Conservation (phyloP, 2,113 vertebrate genomes). For the Cavia porcellus region DNA sequence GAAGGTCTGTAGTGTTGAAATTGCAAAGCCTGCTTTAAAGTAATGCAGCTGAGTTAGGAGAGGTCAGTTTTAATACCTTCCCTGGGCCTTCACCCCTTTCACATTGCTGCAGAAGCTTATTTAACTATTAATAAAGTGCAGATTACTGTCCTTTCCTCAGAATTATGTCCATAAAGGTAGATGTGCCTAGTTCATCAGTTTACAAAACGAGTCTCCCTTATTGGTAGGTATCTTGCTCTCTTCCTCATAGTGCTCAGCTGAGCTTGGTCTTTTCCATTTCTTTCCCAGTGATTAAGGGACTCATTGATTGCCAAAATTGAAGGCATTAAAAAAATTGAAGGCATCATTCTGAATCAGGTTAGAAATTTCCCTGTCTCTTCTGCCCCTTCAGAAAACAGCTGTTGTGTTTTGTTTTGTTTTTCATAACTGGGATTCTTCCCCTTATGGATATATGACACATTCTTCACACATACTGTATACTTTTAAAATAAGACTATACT, state of each 20-base stretch:
- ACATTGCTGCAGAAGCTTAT: background rate
- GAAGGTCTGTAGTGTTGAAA: background rate
- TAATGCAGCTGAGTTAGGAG: background rate
- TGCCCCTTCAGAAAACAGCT: background rate
- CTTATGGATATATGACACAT: background rate
- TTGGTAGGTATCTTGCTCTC: background rate
- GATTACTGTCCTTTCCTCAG: background rate
- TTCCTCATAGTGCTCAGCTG: background rate
- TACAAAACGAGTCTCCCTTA: background rate
- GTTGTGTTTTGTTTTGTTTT: background rate
- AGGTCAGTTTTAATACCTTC: constrained; percentile 15
- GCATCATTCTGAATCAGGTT: background rate
- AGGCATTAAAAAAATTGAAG: background rate
- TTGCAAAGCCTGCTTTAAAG: constrained; percentile 5
- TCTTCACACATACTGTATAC: background rate
- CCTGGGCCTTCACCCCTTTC: background rate
- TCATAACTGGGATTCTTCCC: background rate
- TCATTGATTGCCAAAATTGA: background rate
- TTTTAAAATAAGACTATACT: background rate
- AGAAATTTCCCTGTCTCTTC: background rate
- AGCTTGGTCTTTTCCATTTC: constrained; percentile 21
- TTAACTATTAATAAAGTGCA: background rate
- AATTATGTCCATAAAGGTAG: background rate
- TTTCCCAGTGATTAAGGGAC: background rate
- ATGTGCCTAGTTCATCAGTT: background rate